These are phyloP conservation scores for Sminthurinus aureus DNA, from an alignment of 2,888 invertebrate genomes.

Conservation along the genomic window DNA sequence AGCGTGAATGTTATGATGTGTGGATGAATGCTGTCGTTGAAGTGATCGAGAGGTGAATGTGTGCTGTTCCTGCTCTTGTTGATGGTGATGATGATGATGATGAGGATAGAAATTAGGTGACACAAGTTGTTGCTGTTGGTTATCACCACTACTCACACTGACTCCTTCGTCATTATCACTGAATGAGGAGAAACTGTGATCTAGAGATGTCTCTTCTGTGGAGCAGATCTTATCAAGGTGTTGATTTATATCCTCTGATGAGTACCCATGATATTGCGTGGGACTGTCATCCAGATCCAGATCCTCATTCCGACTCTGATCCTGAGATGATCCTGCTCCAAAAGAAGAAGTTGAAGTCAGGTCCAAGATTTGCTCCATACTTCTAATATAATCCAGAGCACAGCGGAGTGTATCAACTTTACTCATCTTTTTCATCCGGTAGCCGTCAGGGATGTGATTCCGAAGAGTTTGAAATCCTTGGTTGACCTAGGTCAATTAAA, in stretches of 20 bases:
- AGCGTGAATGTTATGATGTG: no score
- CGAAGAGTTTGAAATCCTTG: conserved; percentile 66
- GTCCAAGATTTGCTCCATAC: conserved; percentile 61
- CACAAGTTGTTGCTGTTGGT: neutral
- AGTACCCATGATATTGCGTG: conserved; percentile 9
- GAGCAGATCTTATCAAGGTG: conserved; percentile 40
- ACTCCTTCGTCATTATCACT: conserved; percentile 29
- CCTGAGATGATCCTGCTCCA: neutral
- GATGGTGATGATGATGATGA: neutral
- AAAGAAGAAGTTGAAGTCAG: neutral
- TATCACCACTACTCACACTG: neutral
- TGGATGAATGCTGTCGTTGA: no score
- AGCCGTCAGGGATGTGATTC: conserved; percentile 82
- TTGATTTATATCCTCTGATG: conserved; percentile 35
- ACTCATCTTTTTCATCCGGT: conserved; percentile 76
- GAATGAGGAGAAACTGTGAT: conserved; percentile 38
- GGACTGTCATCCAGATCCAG: neutral
- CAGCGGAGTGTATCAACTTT: conserved; percentile 87
- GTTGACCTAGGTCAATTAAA: conserved; percentile 42
- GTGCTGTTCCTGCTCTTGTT: neutral
- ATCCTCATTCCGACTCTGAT: neutral
- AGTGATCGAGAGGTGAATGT: no score
- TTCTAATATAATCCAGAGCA: conserved; percentile 88
- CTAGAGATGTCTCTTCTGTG: conserved; percentile 28
- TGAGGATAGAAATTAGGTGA: conserved; percentile 11